Evolutionary conservation across 2,113 vertebrate genomes (phyloP), one percentile per base, ranked within the genome.

Genomic region (Hippopotamus amphibius): DNA sequence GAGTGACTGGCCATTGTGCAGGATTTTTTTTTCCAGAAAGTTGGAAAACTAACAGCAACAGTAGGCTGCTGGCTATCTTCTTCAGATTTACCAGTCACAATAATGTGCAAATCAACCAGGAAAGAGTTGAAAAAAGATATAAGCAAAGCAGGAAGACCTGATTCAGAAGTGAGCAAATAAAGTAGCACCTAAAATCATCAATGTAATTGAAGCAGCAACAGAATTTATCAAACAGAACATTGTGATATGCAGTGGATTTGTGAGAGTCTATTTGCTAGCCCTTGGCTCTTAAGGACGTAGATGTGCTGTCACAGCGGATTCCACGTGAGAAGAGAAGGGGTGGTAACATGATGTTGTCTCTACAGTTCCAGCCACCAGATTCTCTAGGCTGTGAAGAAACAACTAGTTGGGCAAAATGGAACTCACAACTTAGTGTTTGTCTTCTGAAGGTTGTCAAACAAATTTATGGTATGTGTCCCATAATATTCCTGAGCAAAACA

Each of bases 221-320:
- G 99, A 99, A 94, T 99, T 99, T 97, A 98, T 99, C 97, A 99
- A 99, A 97, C 99, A 99, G 91, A 99, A 99, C 97, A 99, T 99
- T 7, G 99, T 99, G 41, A 98, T 99, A 80, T 99, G 99, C 30
- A 99, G 99, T 85, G 99, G 99, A 69, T 99, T 99, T 97, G 97
- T 99, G 24, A 99, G 99, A 98, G 99, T 99, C 81, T 99, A 99
- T 98, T 98, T 99, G 96, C 97, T 99, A 30, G 99, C 99, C 41
- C 98, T 99, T 98, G 99, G 99, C 0, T 99, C 99, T 1, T 99
- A 99, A 98, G 93, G 92, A 95, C 79, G 74, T 6, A 37, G 57
- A 50, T 12, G 2, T 0, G 72, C 81, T 88, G 33, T 93, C 87
- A 26, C 0, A 43, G 4, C 55, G 92, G 74, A 83, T 68, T 97